Percentiles rank a stretch among this genome's conserved stretches.
These are phyloP conservation scores for Ectemnius lituratus DNA, from an alignment of 2,888 invertebrate genomes.

Conservation along the genomic window DNA sequence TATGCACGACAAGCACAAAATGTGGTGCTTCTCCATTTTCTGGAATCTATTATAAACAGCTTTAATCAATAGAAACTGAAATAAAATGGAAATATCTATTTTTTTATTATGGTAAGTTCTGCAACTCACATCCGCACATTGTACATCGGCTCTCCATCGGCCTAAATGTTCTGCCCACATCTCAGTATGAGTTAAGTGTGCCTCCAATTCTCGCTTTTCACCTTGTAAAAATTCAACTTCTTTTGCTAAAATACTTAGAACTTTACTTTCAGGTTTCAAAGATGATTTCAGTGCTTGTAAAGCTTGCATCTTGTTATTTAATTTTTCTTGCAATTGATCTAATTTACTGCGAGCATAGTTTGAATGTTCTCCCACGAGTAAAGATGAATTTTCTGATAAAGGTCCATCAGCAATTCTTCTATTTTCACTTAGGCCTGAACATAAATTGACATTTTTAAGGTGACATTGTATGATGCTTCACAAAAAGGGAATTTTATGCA, in stretches of 20 bases:
- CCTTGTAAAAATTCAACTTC: slow-evolving; percentile 91
- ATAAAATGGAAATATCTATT: slow-evolving; percentile 5
- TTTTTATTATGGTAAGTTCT: neutral
- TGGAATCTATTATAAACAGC: slow-evolving; percentile 77
- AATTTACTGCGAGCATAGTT: slow-evolving; percentile 90
- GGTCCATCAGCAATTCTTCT: slow-evolving; percentile 67
- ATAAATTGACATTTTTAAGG: slow-evolving; percentile 17
- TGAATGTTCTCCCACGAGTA: slow-evolving; percentile 89
- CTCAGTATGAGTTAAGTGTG: slow-evolving; percentile 91
- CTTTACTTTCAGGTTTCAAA: slow-evolving; percentile 90
- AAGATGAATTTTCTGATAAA: slow-evolving; percentile 68
- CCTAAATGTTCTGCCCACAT: slow-evolving; percentile 95
- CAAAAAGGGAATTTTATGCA: slow-evolving; percentile 6
- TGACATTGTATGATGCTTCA: slow-evolving; percentile 9
- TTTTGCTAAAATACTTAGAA: slow-evolving; percentile 87
- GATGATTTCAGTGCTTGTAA: slow-evolving; percentile 90
- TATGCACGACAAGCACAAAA: slow-evolving; percentile 90
- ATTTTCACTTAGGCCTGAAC: slow-evolving; percentile 68
- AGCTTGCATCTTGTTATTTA: slow-evolving; percentile 90
- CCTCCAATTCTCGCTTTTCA: slow-evolving; percentile 89
- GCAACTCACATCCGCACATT: slow-evolving; percentile 86
- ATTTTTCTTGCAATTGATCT: slow-evolving; percentile 89
- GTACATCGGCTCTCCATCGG: slow-evolving; percentile 91
- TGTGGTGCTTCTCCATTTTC: slow-evolving; percentile 84
- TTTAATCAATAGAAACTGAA: slow-evolving; percentile 1